Conservation (phyloP, 2,888 invertebrate species). For the Drosophila percnosoma region DNA sequence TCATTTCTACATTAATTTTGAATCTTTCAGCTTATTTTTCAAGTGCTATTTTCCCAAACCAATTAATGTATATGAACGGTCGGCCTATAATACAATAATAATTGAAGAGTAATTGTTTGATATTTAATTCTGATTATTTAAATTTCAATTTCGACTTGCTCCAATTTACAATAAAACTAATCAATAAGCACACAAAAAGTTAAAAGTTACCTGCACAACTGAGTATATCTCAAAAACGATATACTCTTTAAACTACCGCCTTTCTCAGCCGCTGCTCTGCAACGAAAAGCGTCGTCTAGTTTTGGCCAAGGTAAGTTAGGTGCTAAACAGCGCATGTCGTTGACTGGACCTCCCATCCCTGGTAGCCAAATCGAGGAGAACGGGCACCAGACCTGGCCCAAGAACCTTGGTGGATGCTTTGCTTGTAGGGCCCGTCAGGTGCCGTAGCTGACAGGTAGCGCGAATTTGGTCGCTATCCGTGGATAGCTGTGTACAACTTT, state of each 20-base stretch:
- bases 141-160: not conserved
- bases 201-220: not conserved
- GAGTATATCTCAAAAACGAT: constrained; percentile 8
- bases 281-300: constrained; percentile 37
- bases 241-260: constrained; percentile 41
- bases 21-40: not conserved
- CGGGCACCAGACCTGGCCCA: not conserved
- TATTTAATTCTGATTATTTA: not conserved
- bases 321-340: constrained; percentile 77
- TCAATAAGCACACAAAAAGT: not conserved
- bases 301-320: constrained; percentile 68
- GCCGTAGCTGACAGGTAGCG: constrained; percentile 41
- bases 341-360: constrained; percentile 46
- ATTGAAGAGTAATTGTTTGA: not conserved
- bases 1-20: not conserved
- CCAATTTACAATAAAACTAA: not conserved
- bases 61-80: not conserved
- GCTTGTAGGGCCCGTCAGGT: constrained; percentile 25
- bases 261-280: not conserved
- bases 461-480: constrained; percentile 62
- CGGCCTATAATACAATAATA: not conserved
- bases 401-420: constrained; percentile 23
- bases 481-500: constrained; percentile 70
- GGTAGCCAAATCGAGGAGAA: not conserved
- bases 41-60: not conserved